Base-by-base conservation (phyloP, 2,797 vertebrate species). In the Agapornis canus region DNA sequence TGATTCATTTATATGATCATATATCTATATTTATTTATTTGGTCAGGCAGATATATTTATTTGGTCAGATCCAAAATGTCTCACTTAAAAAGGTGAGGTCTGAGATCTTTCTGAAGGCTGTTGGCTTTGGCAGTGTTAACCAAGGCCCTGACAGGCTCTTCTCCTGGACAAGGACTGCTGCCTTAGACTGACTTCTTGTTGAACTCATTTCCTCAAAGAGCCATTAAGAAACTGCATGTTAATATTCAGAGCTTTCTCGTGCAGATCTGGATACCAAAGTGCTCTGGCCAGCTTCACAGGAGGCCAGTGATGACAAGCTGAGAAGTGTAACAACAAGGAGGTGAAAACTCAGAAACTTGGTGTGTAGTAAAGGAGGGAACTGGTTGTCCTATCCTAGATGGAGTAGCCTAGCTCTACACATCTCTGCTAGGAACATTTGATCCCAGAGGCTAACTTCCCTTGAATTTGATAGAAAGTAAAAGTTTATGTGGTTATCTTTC, bases 141-240 rank as follows among this genome's bases (percentile, higher is more conserved):
- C 42, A 79, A 64, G 45, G 39, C 39, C 27, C 37, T 1, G 0
- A 25, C 40, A 35, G 56, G 25, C 49, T 42, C 32, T 73, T 60
- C 13, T 31, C 32, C 18, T 89, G 68, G 45, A n/a, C 59, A 45
- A 57, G 45, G 26, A 22, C 52, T 77, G 4, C 54, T 71, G 47
- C 80, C 27, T 54, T 31, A 45, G 8, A 27, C 31, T 69, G 57
- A 10, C 23, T 61, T 47, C 27, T 22, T n/a, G 39, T 60, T 76
- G 22, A 59, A 61, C 23, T 49, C 26, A 40, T 37, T 92, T 68
- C 52, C 29, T 78, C 29, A 57, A 35, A 49, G n/a, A 78, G 35
- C 5, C 4, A 0, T 61, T 83, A 21, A 42, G 22, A 59, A 59
- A 4, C 31, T 5, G 0, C 1, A 0, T 49, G 47, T 73, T 80